These are phyloP conservation scores for Lerista edwardsae DNA, from an alignment of 2,797 vertebrate species.

Conservation along the genomic window DNA sequence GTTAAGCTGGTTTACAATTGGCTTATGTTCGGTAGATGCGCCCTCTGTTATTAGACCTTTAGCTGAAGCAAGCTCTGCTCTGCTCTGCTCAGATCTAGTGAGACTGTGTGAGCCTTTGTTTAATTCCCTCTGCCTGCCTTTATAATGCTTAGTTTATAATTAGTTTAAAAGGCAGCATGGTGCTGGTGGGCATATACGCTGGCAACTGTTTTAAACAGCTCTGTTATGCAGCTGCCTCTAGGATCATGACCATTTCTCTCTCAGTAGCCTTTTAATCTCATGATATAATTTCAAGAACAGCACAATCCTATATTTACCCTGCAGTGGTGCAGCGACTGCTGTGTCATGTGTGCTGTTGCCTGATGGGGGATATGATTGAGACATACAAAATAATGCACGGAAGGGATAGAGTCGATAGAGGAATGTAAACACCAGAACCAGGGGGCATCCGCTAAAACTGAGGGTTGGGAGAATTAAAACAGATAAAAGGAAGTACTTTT, in stretches of 20 bases:
- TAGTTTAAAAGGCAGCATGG: conserved; percentile 16
- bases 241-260: background rate
- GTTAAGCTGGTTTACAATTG: background rate
- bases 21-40: conserved; percentile 1
- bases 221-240: conserved; percentile 22
- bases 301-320: too few species aligned
- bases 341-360: too few species aligned
- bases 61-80: background rate
- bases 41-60: background rate
- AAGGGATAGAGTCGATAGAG: too few species aligned
- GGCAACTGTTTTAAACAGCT: conserved; percentile 28
- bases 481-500: too few species aligned
- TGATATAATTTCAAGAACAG: background rate
- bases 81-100: background rate
- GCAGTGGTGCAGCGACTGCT: too few species aligned
- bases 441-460: too few species aligned
- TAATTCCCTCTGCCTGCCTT: background rate
- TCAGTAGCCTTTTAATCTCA: background rate
- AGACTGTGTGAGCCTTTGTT: conserved; percentile 1
- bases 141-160: conserved; percentile 14
- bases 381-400: too few species aligned
- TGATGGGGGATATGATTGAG: too few species aligned
- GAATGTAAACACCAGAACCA: too few species aligned
- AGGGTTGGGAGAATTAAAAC: too few species aligned
- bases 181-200: conserved; percentile 30